Conservation (phyloP, 2,888 invertebrate species). For the Papilio elwesi region DNA sequence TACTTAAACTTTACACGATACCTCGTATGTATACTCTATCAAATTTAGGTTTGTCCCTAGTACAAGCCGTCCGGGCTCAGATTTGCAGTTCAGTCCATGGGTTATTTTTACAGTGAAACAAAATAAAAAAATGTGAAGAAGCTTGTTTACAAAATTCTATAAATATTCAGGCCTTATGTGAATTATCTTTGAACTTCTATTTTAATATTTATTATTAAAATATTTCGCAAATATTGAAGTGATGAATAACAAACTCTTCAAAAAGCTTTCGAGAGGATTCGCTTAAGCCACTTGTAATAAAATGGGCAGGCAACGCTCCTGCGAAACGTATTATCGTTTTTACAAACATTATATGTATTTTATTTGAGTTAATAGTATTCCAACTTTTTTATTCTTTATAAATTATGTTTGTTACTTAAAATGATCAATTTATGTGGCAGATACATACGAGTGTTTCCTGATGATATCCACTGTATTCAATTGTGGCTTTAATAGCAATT, state of each 20-base stretch:
- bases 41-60: too few species aligned
- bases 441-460: too few species aligned
- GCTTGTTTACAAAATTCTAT: too few species aligned
- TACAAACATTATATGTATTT: background rate
- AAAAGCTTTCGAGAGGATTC: constrained; percentile 5
- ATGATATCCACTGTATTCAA: too few species aligned
- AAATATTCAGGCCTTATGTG: background rate
- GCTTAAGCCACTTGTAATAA: constrained; percentile 4
- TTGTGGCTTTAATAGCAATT: too few species aligned
- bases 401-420: background rate
- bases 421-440: too few species aligned
- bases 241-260: background rate
- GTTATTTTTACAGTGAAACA: too few species aligned
- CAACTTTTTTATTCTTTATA: background rate
- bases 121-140: too few species aligned
- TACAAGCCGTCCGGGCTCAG: too few species aligned
- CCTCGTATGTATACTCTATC: too few species aligned
- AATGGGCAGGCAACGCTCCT: constrained; percentile 9
- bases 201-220: constrained; percentile 1
- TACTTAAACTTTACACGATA: too few species aligned
- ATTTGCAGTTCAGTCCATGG: too few species aligned
- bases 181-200: background rate
- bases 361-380: background rate
- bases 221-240: constrained; percentile 11
- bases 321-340: background rate